phyloP scores from a whole-genome alignment of 2,113 vertebrate species.

The Aix galericulata region DNA sequence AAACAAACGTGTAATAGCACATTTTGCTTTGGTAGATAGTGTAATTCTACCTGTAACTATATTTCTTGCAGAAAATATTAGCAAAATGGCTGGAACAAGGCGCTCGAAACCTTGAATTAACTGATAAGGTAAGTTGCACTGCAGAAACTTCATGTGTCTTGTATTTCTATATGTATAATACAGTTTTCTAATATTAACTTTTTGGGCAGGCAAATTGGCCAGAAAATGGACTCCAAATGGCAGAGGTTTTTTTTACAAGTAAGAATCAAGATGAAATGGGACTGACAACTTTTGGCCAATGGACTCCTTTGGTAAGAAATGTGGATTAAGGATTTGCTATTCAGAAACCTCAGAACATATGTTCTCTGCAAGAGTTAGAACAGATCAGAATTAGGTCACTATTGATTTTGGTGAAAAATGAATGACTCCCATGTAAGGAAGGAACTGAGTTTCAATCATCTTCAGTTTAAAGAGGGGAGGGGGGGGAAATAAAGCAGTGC shows the following conservation, averaged over 20 bases:
- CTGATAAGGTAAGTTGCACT: conserved; percentile 86
- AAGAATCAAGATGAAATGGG: conserved; percentile 68
- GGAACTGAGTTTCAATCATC: background rate
- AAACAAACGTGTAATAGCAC: background rate
- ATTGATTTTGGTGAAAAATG: background rate
- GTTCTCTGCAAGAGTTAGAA: background rate
- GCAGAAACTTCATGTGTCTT: background rate
- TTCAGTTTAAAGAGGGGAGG: background rate
- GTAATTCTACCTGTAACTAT: background rate
- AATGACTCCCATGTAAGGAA: background rate
- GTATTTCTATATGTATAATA: background rate
- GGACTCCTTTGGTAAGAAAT: conserved; percentile 82
- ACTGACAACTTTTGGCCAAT: conserved; percentile 79
- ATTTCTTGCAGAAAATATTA: conserved; percentile 81
- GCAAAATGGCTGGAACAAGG: conserved; percentile 92
- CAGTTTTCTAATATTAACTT: background rate
- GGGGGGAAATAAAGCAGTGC: background rate
- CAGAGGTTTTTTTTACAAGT: conserved; percentile 84
- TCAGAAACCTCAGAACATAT: background rate
- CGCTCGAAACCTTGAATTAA: conserved; percentile 91
- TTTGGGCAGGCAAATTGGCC: conserved; percentile 89
- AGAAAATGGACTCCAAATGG: conserved; percentile 91
- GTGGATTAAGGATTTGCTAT: background rate
- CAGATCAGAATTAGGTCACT: background rate
- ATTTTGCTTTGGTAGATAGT: background rate